These are phyloP conservation scores for Odontamblyopus lacepedii DNA, from an alignment of 2,797 vertebrate genomes.

Conservation along the genomic window DNA sequence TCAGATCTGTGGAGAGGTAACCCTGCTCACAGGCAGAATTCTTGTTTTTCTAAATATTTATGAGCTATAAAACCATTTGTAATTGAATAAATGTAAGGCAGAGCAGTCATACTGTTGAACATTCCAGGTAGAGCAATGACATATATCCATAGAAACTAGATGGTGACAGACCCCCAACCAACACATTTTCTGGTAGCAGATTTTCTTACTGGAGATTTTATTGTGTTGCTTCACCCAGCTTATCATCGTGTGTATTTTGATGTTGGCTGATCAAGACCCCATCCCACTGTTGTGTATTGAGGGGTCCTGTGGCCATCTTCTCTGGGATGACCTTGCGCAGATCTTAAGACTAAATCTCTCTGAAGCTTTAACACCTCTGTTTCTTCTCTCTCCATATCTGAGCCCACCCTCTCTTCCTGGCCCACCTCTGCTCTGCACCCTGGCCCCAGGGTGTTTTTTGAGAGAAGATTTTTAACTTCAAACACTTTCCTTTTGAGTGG, in stretches of 20 bases:
- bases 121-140: too few species aligned
- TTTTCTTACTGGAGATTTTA: too few species aligned
- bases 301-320: slow-evolving; percentile 21
- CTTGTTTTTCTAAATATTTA: too few species aligned
- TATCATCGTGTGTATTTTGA: slow-evolving; percentile 5
- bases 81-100: too few species aligned
- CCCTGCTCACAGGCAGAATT: too few species aligned
- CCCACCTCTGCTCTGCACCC: slow-evolving; percentile 24
- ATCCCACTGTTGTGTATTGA: slow-evolving; percentile 1
- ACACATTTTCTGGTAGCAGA: too few species aligned
- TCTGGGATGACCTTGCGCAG: slow-evolving; percentile 44
- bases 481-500: slow-evolving; percentile 27
- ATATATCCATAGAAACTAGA: too few species aligned
- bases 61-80: too few species aligned
- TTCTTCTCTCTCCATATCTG: slow-evolving; percentile 19
- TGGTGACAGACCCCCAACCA: too few species aligned
- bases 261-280: slow-evolving; percentile 19
- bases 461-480: slow-evolving; percentile 27
- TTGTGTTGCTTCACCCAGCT: too few species aligned
- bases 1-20: too few species aligned
- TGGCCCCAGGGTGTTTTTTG: slow-evolving; percentile 6
- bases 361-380: slow-evolving; percentile 18
- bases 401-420: not conserved
- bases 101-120: too few species aligned
- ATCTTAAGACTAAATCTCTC: slow-evolving; percentile 38